A percentile compares a stretch with the other conserved stretches of the same genome.
These are phyloP conservation scores for Hydropsyche betteni DNA, from an alignment of 2,888 invertebrate species.

Conservation along the genomic window DNA sequence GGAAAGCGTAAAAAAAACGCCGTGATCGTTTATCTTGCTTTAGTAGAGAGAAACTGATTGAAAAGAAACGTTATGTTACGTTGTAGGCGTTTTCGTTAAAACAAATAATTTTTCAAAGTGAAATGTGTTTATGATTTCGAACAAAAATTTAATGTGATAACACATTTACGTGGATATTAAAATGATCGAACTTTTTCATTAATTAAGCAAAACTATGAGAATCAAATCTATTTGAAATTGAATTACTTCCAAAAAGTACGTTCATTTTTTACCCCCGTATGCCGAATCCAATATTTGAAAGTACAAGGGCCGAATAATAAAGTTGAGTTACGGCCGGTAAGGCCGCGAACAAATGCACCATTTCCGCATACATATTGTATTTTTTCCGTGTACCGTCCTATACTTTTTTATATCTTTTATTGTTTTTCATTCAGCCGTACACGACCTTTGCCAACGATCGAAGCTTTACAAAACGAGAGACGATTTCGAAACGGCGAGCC, in stretches of 20 bases:
- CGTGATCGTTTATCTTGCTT: no score
- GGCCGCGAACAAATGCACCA: conserved; percentile 18
- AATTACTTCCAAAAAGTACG: neutral
- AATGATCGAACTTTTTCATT: no score
- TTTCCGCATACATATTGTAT: conserved; percentile 30
- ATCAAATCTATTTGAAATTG: conserved; percentile 4
- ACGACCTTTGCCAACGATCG: conserved; percentile 4
- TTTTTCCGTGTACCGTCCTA: neutral
- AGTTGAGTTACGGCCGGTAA: conserved; percentile 23
- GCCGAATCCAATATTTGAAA: conserved; percentile 23
- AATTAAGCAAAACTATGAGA: no score
- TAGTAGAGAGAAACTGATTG: no score
- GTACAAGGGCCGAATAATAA: conserved; percentile 24
- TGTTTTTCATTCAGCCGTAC: conserved; percentile 15
- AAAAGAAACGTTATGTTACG: no score
- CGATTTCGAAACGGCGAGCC: neutral
- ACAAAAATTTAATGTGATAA: no score
- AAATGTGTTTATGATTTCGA: no score
- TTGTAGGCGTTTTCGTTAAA: no score
- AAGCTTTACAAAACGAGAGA: neutral
- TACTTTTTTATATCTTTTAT: neutral
- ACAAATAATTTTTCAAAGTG: no score
- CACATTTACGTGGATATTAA: no score
- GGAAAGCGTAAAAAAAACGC: no score
- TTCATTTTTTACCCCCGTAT: neutral